phyloP scores from a whole-genome alignment of 2,797 vertebrate species.

The Iguana delicatissima region DNA sequence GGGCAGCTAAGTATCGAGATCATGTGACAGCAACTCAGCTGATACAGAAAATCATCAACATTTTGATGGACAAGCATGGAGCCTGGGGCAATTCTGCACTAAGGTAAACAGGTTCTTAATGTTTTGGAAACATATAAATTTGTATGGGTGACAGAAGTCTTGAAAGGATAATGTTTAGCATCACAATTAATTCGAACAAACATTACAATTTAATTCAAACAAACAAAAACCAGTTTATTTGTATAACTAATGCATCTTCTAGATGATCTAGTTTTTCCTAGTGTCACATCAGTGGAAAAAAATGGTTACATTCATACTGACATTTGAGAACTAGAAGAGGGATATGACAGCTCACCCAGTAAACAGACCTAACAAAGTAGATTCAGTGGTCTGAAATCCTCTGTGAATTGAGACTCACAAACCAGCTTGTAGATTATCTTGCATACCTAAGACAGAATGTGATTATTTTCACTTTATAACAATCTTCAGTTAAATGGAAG shows the following conservation, averaged over 20 bases:
- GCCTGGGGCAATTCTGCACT: constrained; percentile 91
- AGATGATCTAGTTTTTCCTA: neutral
- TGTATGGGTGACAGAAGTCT: constrained; percentile 28
- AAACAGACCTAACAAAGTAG: constrained; percentile 24
- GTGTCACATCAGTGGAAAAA: constrained; percentile 45
- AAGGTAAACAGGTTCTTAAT: constrained; percentile 83
- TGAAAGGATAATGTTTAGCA: constrained; percentile 34
- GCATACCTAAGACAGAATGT: constrained; percentile 57
- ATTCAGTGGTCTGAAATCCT: constrained; percentile 69
- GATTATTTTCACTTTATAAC: constrained; percentile 72
- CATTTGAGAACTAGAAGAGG: constrained; percentile 35
- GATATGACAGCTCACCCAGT: constrained; percentile 45
- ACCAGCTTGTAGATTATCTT: constrained; percentile 77
- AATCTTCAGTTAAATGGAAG: constrained; percentile 71
- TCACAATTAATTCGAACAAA: constrained; percentile 28
- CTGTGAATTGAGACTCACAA: constrained; percentile 65
- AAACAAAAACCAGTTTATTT: neutral
- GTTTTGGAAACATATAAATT: constrained; percentile 14
- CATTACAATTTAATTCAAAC: constrained; percentile 24
- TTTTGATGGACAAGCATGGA: constrained; percentile 96
- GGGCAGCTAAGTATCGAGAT: constrained; percentile 95
- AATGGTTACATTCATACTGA: neutral
- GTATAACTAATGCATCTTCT: constrained; percentile 35
- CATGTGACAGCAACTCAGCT: constrained; percentile 95
- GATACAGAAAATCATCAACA: constrained; percentile 97